Evolutionary conservation across 2,888 invertebrate species (phyloP).

Genomic region (Allacma fusca): DNA sequence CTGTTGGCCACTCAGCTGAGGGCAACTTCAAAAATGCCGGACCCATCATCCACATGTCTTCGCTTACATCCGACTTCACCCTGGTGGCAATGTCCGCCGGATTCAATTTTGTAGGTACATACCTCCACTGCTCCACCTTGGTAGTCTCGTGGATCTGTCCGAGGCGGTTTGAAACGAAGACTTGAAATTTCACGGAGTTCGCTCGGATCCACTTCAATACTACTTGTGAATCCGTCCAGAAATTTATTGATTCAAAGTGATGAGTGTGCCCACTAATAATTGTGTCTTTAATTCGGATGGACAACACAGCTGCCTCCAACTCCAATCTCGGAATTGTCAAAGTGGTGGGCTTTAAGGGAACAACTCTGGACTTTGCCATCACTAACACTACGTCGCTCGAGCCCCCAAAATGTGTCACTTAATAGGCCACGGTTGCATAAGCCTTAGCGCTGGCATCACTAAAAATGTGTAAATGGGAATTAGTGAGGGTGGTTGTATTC

Average conservation of each 20-base stretch:
- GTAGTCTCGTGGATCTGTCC: conserved; percentile 53
- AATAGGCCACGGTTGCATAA: conserved; percentile 4
- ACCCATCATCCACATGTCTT: conserved; percentile 41
- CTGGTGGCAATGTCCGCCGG: conserved; percentile 61
- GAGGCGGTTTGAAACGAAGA: conserved; percentile 60
- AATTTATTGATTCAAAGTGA: not conserved
- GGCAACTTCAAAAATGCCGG: conserved; percentile 48
- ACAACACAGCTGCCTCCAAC: conserved; percentile 28
- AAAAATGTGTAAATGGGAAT: not conserved
- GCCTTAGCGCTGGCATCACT: not conserved
- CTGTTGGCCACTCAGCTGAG: not conserved
- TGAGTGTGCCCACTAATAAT: not conserved
- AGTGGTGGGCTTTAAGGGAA: conserved; percentile 35
- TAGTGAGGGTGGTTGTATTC: not conserved
- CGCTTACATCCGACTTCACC: not conserved
- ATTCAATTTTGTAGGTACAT: conserved; percentile 60
- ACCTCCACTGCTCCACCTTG: conserved; percentile 53
- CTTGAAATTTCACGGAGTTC: conserved; percentile 55
- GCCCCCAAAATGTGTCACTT: not conserved
- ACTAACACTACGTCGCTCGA: not conserved
- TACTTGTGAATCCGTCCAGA: conserved; percentile 62
- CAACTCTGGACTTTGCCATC: conserved; percentile 45
- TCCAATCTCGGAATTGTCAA: conserved; percentile 28
- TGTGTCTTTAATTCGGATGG: not conserved
- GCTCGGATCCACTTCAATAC: conserved; percentile 61